Evolutionary conservation across 2,888 invertebrate genomes (phyloP), one percentile per base, ranked within the genome.

Genomic region (Acrobasis repandana): DNA sequence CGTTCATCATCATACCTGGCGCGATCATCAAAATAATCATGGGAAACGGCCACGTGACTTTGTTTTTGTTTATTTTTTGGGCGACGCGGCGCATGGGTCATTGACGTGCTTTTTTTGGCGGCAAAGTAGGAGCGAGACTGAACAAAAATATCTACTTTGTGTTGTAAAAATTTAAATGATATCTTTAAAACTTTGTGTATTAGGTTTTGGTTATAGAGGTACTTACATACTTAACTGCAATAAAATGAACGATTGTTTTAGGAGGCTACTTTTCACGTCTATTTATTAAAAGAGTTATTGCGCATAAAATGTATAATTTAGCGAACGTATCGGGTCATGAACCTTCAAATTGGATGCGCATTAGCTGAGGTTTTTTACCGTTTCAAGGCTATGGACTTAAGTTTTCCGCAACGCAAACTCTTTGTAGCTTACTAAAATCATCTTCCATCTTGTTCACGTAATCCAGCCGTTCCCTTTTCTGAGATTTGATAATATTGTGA

Each of bases 341-440:
- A 84, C 77, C 82, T 80, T 66, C 67, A 70, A 80, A 80, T 75
- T 67, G 76, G 67, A 74, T 71, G 76, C 82, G 80, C 76, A 82
- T 71, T 75, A 71, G 70, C 70, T 64, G 61, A 68, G 67, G 72
- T 74, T 77, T 77, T 79, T 76, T 70, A 71, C 69, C 68, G 65
- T 70, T 73, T 65, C 80, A 79, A 77, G 79, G 79, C 67, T 74
- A 28, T 28, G 8, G 4, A 70, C 49, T 58, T 20, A 16, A 62
- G 56, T 63, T 69, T 65, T 67, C 64, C 63, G 60, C 61, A 50
- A 65, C 64, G 33, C n/a, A n/a, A 43, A 43, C 43, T 43, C 2
- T 14, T 4, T 43, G 4, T 3, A n/a, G 28, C 28, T 6, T 3
- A 20, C 4, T 20, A 20, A 20, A 20, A 20, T 20, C 20, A 20